These are phyloP conservation scores for Balaeniceps rex DNA, from an alignment of 2,113 vertebrate species.

Conservation along the genomic window DNA sequence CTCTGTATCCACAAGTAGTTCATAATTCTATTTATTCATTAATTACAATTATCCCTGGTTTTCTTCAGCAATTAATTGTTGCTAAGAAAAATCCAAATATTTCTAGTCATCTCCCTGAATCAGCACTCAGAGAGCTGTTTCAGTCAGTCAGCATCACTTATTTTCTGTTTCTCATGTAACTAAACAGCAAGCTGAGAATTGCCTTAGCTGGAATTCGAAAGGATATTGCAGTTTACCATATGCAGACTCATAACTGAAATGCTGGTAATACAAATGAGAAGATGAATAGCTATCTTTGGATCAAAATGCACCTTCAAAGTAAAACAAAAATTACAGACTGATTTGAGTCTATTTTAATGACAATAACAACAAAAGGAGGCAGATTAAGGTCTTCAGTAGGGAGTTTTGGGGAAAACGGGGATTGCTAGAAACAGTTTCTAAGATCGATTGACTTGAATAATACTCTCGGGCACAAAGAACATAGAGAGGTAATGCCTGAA, in stretches of 20 bases:
- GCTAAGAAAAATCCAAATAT: not conserved
- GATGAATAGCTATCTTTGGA: not conserved
- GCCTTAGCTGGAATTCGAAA: not conserved
- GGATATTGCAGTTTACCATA: not conserved
- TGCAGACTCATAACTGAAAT: not conserved
- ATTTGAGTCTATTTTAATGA: not conserved
- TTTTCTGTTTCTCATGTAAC: not conserved
- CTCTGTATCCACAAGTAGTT: not conserved
- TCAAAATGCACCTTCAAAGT: not conserved
- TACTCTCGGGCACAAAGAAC: not conserved
- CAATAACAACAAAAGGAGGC: not conserved
- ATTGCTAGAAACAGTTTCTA: slow-evolving; percentile 1
- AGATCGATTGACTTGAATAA: slow-evolving; percentile 12
- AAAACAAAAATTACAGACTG: not conserved
- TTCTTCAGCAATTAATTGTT: not conserved
- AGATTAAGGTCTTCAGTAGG: not conserved
- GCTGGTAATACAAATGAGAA: not conserved
- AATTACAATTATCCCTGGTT: not conserved
- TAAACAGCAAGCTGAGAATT: not conserved
- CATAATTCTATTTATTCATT: not conserved
- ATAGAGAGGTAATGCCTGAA: not conserved
- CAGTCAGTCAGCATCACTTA: not conserved
- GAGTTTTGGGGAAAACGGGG: not conserved
- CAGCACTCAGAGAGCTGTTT: not conserved
- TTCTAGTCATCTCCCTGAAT: not conserved